Evolutionary conservation across 2,113 vertebrate species (phyloP).

Genomic region (Odocoileus virginianus): DNA sequence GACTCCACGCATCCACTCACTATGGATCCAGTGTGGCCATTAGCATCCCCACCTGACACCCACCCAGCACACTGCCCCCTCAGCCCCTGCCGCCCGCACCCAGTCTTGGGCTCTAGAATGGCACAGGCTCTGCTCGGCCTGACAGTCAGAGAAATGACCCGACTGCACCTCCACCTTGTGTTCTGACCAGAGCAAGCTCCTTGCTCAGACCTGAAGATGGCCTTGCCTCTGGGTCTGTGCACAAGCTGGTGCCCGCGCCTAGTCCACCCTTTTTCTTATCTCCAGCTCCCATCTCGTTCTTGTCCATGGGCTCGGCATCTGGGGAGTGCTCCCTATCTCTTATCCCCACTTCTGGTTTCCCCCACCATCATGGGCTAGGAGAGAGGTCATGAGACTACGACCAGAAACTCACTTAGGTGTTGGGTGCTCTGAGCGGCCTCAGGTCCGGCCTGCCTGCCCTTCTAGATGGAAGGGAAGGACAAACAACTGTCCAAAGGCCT

Average conservation of each 20-base stretch:
- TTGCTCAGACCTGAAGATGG: accelerated
- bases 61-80: too few relatives aligned
- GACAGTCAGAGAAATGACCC: background rate
- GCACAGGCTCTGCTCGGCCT: background rate
- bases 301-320: background rate
- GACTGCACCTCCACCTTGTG: accelerated
- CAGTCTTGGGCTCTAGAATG: background rate
- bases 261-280: background rate
- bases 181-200: background rate
- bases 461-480: background rate
- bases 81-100: too few relatives aligned
- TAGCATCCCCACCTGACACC: background rate
- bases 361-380: background rate
- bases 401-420: background rate
- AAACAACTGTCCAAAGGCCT: background rate
- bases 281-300: background rate
- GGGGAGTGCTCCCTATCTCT: background rate
- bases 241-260: background rate
- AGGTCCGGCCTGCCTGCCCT: accelerated
- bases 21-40: accelerated
- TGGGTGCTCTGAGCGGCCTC: background rate
- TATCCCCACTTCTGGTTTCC: background rate
- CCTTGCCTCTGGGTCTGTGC: background rate
- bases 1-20: accelerated
- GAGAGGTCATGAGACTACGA: background rate